Evolutionary conservation across 2,888 invertebrate genomes (phyloP).

Genomic region (Caenorhabditis uteleia): DNA sequence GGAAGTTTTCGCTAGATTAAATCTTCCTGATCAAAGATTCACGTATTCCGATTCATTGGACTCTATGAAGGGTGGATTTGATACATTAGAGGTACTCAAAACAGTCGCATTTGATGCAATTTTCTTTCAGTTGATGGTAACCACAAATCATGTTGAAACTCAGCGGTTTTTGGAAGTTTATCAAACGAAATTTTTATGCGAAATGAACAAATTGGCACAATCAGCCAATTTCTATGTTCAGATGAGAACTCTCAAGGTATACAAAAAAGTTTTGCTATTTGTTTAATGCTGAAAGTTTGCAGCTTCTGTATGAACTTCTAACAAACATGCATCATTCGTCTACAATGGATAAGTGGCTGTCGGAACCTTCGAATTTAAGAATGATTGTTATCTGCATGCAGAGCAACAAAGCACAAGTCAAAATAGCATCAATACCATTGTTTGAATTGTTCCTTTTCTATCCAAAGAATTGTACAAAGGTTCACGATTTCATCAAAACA

Average conservation of each 20-base stretch:
- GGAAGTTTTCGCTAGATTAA: constrained; percentile 9
- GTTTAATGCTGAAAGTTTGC: not conserved
- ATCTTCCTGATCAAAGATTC: too few species aligned
- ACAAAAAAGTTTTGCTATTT: not conserved
- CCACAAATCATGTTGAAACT: not conserved
- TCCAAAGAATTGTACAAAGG: not conserved
- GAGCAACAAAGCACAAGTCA: not conserved
- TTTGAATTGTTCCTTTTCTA: constrained; percentile 11
- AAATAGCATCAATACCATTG: not conserved
- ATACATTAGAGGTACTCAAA: too few species aligned
- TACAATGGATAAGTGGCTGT: constrained; percentile 6
- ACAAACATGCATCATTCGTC: not conserved
- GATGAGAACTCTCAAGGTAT: constrained; percentile 6
- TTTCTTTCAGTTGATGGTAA: constrained; percentile 20
- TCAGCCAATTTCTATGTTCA: constrained; percentile 16
- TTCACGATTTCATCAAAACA: constrained; percentile 3
- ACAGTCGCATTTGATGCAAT: too few species aligned
- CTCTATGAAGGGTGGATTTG: too few species aligned
- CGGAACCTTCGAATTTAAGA: not conserved
- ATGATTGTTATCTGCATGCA: constrained; percentile 4
- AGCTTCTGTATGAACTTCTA: constrained; percentile 9
- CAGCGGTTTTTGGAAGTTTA: constrained; percentile 4
- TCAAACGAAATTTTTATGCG: not conserved
- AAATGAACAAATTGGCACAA: constrained; percentile 6
- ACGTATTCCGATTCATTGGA: too few species aligned